These are phyloP conservation scores for Sebastes ruberrimus DNA, from an alignment of 2,797 vertebrate species.

Conservation along the genomic window DNA sequence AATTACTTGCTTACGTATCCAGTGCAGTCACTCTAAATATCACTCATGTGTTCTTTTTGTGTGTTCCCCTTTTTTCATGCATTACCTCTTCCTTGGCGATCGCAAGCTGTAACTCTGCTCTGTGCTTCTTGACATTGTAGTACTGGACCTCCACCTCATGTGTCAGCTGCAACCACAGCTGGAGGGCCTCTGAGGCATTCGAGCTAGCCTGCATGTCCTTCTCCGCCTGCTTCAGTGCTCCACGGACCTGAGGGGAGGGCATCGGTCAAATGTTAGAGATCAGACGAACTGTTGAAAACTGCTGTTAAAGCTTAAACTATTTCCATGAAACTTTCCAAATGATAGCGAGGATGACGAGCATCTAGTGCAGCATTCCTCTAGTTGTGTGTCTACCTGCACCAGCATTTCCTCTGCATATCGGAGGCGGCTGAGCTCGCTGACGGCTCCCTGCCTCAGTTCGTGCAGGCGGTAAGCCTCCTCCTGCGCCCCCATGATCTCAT, in stretches of 20 bases:
- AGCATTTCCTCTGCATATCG: constrained; percentile 97
- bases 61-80: neutral
- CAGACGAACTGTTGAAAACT: neutral
- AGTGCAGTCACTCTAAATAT: neutral
- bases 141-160: constrained; percentile 98
- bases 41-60: neutral
- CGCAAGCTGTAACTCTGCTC: constrained; percentile 91
- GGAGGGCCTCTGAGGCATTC: constrained; percentile 91
- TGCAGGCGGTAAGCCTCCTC: constrained; percentile 93
- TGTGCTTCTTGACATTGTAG: constrained; percentile 97
- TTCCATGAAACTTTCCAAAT: neutral
- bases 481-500: constrained; percentile 96
- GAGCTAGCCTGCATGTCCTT: constrained; percentile 92
- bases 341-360: neutral
- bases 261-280: neutral
- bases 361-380: neutral
- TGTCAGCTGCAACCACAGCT: constrained; percentile 97
- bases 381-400: constrained; percentile 86
- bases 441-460: constrained; percentile 91
- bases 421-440: constrained; percentile 93
- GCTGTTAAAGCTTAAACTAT: neutral
- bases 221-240: constrained; percentile 95
- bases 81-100: constrained; percentile 95
- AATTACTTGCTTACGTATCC: neutral
- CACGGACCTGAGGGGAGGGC: constrained; percentile 84